phyloP scores from a whole-genome alignment of 2,888 invertebrate species.

The Diabrotica balteata region DNA sequence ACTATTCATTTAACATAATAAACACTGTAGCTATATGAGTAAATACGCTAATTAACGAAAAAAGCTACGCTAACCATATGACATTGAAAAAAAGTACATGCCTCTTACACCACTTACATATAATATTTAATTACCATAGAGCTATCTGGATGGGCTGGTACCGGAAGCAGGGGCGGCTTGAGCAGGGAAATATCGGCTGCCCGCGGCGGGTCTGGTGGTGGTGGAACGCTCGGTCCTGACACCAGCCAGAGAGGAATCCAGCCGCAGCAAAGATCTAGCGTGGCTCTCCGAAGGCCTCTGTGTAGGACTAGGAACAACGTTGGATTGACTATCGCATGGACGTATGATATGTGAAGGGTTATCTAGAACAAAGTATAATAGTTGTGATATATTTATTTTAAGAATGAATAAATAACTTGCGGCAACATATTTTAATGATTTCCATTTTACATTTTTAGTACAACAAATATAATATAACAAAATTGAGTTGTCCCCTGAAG shows the following conservation, averaged over 20 bases:
- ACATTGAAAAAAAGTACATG: conserved; percentile 39
- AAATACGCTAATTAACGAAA: too few species aligned
- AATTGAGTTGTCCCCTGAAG: too few species aligned
- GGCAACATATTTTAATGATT: too few species aligned
- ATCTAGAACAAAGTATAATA: conserved; percentile 68
- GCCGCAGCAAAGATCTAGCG: conserved; percentile 78
- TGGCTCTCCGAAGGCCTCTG: conserved; percentile 75
- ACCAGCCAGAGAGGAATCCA: conserved; percentile 58
- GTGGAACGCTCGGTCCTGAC: conserved; percentile 62
- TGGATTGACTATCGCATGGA: conserved; percentile 86
- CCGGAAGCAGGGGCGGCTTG: conserved; percentile 66
- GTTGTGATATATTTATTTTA: too few species aligned
- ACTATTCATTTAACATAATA: too few species aligned
- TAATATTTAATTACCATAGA: conserved; percentile 65
- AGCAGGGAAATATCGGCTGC: conserved; percentile 67
- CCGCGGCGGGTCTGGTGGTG: conserved; percentile 68
- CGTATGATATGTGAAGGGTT: conserved; percentile 85
- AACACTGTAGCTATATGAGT: too few species aligned
- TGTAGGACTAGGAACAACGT: conserved; percentile 81
- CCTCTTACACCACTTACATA: conserved; percentile 62
- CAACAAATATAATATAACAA: too few species aligned
- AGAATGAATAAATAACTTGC: too few species aligned
- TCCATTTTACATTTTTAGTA: too few species aligned
- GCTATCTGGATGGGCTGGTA: conserved; percentile 62
- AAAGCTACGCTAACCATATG: conserved; percentile 1